Base-by-base conservation (phyloP, 1,140 invertebrate species). In the Drosophila arawakana region DNA sequence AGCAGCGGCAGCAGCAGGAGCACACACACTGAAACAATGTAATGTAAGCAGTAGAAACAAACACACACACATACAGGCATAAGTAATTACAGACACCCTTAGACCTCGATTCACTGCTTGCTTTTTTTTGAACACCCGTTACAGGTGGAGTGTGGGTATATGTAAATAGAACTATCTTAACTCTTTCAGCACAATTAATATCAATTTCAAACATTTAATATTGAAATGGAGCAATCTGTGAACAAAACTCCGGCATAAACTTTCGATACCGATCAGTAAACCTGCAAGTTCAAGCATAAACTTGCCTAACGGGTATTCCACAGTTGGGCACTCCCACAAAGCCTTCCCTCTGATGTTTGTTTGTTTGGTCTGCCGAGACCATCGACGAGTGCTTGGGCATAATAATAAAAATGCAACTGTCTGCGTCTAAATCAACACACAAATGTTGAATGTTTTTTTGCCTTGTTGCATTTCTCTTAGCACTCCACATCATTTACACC, bases 401-500 rank as follows among this genome's bases (percentile, higher is more conserved):
- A 71, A 86, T 86, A 78, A 86, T 86, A 78, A 79, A 78, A 86
- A 81, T 76, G 82, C 77, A 80, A 83, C 83, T 80, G 83, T 86
- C 83, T 82, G 83, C 73, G 62, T 68, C 60, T 50, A 49, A 69
- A 60, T 63, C 65, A 70, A 74, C 65, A 74, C 72, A 74, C n/a
- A 49, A 50, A 30, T 10, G 52, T 37, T 34, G 52, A 37, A 46
- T 44, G n/a, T 30, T 30, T 13, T 13, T 8, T 18, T 71, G 30
- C 10, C 47, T 59, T 37, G 34, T 7, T 63, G 76, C 80, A 82
- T 75, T 76, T 78, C 60, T 69, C 52, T 85, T 77, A 73, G 55
- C 76, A 74, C 83, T 82, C 72, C 58, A 80, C 72, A 88, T 73
- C 72, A 88, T 86, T 82, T 86, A 86, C 82, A 86, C 82, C 82